phyloP scores from a whole-genome alignment of 92 coral and sea anemone genomes.

The Scolanthus callimorphus region DNA sequence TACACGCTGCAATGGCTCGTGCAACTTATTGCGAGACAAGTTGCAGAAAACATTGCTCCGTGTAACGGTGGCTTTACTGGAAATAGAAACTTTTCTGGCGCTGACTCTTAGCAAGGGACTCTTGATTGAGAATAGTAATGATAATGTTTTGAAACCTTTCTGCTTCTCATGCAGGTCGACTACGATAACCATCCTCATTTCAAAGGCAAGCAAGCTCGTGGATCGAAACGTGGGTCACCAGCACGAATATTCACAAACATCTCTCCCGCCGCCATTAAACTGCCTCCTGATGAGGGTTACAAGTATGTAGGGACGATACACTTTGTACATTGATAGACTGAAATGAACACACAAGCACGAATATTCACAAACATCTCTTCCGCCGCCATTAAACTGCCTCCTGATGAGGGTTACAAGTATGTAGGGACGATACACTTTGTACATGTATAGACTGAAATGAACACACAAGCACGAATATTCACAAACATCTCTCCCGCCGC shows the following conservation, averaged over 20 bases:
- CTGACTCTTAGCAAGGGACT: no score
- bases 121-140: no score
- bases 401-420: constrained; percentile 89
- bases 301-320: constrained; percentile 36
- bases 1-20: no score
- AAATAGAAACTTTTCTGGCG: no score
- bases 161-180: constrained; percentile 70
- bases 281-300: constrained; percentile 85
- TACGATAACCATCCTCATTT: constrained; percentile 95
- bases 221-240: constrained; percentile 86
- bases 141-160: no score
- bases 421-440: not conserved
- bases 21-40: no score
- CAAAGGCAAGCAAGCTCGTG: constrained; percentile 57
- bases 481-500: constrained; percentile 73
- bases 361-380: constrained; percentile 85
- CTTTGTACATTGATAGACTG: no score
- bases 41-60: no score
- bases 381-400: constrained; percentile 62
- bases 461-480: constrained; percentile 93
- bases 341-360: constrained; percentile 65
- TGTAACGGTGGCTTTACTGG: no score
- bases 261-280: constrained; percentile 51
- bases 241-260: constrained; percentile 93
- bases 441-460: not conserved